These are phyloP conservation scores for Ecliptopera silaceata DNA, from an alignment of 2,888 invertebrate genomes.

Conservation along the genomic window DNA sequence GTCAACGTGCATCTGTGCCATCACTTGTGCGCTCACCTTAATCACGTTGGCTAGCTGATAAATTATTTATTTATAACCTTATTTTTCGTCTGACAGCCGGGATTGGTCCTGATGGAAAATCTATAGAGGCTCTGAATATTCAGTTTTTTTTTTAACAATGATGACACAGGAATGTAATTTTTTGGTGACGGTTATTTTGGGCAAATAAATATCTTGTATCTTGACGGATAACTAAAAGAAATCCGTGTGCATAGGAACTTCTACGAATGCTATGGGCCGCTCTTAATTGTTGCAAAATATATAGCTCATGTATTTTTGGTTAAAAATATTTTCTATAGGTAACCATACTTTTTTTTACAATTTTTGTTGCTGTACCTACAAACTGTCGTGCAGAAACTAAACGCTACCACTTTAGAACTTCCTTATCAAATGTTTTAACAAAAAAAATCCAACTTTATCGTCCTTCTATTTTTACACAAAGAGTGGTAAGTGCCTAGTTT, in stretches of 20 bases:
- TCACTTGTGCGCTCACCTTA: slow-evolving; percentile 57
- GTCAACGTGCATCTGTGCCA: slow-evolving; percentile 68
- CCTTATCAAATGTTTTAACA: slow-evolving; percentile 4
- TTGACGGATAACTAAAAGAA: no score
- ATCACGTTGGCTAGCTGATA: slow-evolving; percentile 38
- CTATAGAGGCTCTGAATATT: neutral
- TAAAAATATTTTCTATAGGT: no score
- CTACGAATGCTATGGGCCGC: neutral
- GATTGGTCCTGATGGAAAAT: neutral
- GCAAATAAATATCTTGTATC: no score
- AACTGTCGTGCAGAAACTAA: slow-evolving; percentile 5
- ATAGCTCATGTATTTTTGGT: neutral
- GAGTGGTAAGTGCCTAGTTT: slow-evolving; percentile 38
- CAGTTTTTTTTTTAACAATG: neutral
- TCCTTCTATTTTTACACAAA: slow-evolving; percentile 9
- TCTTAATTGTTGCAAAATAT: neutral
- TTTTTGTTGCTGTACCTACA: no score
- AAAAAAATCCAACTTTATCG: slow-evolving; percentile 22
- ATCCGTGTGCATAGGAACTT: neutral
- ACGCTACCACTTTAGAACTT: slow-evolving; percentile 6
- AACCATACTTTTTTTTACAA: no score
- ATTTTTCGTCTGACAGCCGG: neutral
- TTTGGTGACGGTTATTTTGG: no score
- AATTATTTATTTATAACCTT: slow-evolving; percentile 21
- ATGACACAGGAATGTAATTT: neutral